Base-by-base conservation (phyloP, 2,797 vertebrate species). In the Brachyrhaphis roseni region DNA sequence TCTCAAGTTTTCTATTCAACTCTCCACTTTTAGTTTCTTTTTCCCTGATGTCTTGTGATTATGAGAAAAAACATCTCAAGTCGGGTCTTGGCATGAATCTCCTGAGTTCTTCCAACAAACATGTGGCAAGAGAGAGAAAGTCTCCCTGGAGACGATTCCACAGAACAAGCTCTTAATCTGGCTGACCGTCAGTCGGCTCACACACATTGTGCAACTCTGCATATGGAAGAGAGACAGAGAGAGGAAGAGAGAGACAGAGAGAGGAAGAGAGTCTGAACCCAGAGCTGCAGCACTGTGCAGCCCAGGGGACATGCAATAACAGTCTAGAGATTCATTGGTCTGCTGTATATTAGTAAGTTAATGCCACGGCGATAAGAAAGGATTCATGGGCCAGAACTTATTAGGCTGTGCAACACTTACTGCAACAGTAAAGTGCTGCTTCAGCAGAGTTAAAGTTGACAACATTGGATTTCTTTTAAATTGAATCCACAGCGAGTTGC, bases 11-110 rank as follows among this genome's bases (percentile, higher is more conserved):
- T 20, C 47, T n/a, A 2, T 39, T 55, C 55, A 62, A 3, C 4
- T 3, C 18, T 55, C 31, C 34, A 84, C 74, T 84, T 87, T 88
- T 71, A 83, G 45, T 93, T 92, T 93, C 89, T 31, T 66, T 91
- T 91, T 80, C 80, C 82, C 7, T 46, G 73, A 90, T 86, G 46
- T 46, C 0, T 11, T 84, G 76, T 64, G 80, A 85, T 76, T 47
- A 20, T 75, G 84, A 83, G 86, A 76, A 83, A 77, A 49, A 91
- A 87, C 43, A n/a, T 55, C 83, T 86, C 75, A 51, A 76, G 87
- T 77, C 74, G 79, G 77, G 49, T 72, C 75, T 91, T 90, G 87
- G 87, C 87, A 90, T 31, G 77, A 84, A 46, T 20, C 8, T 2
- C 41, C 39, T 10, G 28, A 72, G n/a, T 66, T 59, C 4, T 2